Conservation (phyloP, 2,113 vertebrate genomes). For the Aepyceros melampus region DNA sequence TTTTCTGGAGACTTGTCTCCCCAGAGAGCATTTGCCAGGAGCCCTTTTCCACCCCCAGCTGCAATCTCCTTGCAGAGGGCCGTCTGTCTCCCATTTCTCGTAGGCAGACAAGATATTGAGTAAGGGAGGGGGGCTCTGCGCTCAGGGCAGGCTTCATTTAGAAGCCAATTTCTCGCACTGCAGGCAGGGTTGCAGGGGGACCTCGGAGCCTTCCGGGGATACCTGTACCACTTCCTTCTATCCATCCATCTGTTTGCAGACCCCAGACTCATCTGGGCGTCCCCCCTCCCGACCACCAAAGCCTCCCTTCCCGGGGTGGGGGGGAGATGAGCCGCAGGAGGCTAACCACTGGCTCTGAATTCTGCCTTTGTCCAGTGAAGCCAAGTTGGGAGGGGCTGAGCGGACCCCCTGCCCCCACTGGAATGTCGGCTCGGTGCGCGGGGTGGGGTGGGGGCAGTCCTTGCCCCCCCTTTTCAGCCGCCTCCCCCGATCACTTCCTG, state of each 20-base stretch:
- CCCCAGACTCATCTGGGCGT: conserved; percentile 32
- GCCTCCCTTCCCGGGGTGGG: too few relatives aligned
- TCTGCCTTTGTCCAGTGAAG: conserved; percentile 60
- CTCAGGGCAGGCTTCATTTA: not conserved
- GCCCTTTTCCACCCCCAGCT: not conserved
- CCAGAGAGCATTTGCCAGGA: not conserved
- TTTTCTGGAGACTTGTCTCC: not conserved
- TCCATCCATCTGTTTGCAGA: conserved; percentile 21
- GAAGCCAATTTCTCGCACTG: not conserved
- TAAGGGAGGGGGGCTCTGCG: not conserved
- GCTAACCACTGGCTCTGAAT: conserved; percentile 41
- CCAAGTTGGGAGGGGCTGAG: conserved; percentile 45
- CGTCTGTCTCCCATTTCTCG: not conserved
- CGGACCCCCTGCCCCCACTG: conserved; percentile 66
- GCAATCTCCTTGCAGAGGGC: not conserved
- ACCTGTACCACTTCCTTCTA: conserved; percentile 34
- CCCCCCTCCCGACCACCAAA: not conserved
- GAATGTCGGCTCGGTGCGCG: conserved; percentile 39
- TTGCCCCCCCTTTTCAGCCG: not conserved
- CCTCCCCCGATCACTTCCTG: conserved; percentile 21
- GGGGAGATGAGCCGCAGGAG: conserved; percentile 1
- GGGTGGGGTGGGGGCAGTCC: not conserved
- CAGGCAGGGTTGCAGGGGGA: not conserved
- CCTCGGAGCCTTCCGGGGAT: not conserved
- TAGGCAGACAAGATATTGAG: not conserved